Evolutionary conservation across 1,140 invertebrate species (phyloP).

Genomic region (Theocolax elegans): DNA sequence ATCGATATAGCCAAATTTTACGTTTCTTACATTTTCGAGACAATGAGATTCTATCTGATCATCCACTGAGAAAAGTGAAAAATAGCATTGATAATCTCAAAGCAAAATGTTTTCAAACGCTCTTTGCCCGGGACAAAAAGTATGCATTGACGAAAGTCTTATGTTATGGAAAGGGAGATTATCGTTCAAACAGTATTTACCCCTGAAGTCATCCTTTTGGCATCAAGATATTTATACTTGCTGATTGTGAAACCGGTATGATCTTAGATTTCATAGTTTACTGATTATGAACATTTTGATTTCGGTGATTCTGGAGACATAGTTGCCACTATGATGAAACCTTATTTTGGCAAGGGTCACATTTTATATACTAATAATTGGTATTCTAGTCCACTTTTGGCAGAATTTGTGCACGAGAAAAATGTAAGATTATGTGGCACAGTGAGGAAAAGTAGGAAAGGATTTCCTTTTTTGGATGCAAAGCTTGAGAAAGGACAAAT

Average conservation of each 20-base stretch:
- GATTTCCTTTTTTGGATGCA: slow-evolving; percentile 42
- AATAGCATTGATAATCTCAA: not conserved
- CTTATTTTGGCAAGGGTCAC: slow-evolving; percentile 44
- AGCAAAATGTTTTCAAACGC: slow-evolving; percentile 38
- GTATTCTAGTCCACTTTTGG: slow-evolving; percentile 43
- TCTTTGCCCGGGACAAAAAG: slow-evolving; percentile 41
- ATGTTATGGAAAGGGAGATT: slow-evolving; percentile 50
- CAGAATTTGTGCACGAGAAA: slow-evolving; percentile 41
- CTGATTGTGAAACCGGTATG: no score
- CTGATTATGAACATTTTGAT: slow-evolving; percentile 36
- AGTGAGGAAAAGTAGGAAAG: slow-evolving; percentile 44
- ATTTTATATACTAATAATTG: slow-evolving; percentile 44
- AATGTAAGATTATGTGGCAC: slow-evolving; percentile 44
- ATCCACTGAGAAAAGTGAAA: slow-evolving; percentile 43
- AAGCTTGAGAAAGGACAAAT: slow-evolving; percentile 43
- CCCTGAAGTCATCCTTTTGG: no score
- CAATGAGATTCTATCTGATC: slow-evolving; percentile 28
- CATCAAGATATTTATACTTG: no score
- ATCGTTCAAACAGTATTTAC: slow-evolving; percentile 3
- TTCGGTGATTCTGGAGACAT: slow-evolving; percentile 38
- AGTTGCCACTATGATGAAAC: slow-evolving; percentile 42
- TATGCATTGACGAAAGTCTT: slow-evolving; percentile 49
- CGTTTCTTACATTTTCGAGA: slow-evolving; percentile 31
- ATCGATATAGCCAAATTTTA: slow-evolving; percentile 42
- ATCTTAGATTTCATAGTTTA: slow-evolving; percentile 33